These are phyloP conservation scores for Sebastes iracundus DNA, from an alignment of 2,797 vertebrate genomes.

Conservation along the genomic window DNA sequence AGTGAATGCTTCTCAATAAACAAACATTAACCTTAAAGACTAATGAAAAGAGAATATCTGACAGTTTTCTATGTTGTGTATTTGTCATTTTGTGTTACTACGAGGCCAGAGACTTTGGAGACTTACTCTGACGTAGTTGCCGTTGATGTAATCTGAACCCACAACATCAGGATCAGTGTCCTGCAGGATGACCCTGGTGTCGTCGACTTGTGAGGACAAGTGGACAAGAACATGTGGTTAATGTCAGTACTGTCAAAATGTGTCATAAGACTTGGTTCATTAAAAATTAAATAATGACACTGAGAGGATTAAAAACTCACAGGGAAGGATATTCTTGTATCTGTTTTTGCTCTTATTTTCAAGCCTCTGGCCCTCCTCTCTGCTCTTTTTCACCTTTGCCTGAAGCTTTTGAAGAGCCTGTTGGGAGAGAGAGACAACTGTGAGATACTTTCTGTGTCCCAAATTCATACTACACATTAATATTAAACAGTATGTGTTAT, in stretches of 20 bases:
- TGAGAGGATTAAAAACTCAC: slow-evolving; percentile 77
- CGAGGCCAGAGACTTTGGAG: neutral
- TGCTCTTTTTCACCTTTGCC: slow-evolving; percentile 91
- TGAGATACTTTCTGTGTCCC: neutral
- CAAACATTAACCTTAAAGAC: neutral
- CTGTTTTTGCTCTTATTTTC: slow-evolving; percentile 98
- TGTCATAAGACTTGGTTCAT: neutral
- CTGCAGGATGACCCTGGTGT: slow-evolving; percentile 90
- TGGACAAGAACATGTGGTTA: neutral
- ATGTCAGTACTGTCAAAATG: neutral
- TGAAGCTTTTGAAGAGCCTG: slow-evolving; percentile 95
- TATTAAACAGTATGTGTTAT: neutral
- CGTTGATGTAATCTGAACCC: slow-evolving; percentile 97
- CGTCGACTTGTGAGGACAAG: slow-evolving; percentile 85
- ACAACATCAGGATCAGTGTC: slow-evolving; percentile 83
- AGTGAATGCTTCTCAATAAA: neutral
- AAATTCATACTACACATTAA: neutral
- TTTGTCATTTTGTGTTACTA: neutral
- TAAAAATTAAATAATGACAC: neutral
- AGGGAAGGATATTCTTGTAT: slow-evolving; percentile 98
- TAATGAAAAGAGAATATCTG: neutral
- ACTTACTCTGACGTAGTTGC: slow-evolving; percentile 92
- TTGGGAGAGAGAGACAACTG: neutral
- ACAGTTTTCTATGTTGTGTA: neutral
- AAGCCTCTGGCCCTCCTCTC: slow-evolving; percentile 93